Percentiles rank a stretch among this genome's conserved stretches.
Evolutionary conservation across 92 coral and sea anemone genomes (phyloP).

Genomic region (Plumapathes pennacea): DNA sequence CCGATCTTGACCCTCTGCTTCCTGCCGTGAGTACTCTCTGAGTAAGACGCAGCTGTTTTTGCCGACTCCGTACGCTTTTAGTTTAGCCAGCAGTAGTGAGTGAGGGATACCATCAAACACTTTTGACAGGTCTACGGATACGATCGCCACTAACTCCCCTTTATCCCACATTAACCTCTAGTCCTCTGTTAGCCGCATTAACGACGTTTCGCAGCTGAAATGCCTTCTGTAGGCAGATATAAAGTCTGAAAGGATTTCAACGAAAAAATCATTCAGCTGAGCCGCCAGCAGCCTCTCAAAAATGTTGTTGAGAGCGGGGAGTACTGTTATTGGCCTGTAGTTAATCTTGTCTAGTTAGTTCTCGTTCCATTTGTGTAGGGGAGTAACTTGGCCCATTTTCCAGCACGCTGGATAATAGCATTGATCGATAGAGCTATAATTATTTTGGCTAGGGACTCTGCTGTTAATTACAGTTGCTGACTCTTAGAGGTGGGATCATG

Average conservation of each 20-base stretch:
- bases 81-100: no score
- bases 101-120: no score
- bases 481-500: no score
- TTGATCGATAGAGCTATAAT: no score
- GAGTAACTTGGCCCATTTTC: no score
- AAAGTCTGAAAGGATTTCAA: conserved; percentile 22
- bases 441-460: no score
- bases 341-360: conserved; percentile 31
- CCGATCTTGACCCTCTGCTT: no score
- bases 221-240: conserved; percentile 27
- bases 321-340: conserved; percentile 47
- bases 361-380: conserved; percentile 1
- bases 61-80: neutral
- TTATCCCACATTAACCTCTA: conserved; percentile 14
- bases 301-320: conserved; percentile 37
- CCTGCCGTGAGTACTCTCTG: no score
- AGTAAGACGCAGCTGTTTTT: neutral
- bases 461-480: no score
- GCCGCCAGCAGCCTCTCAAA: conserved; percentile 28
- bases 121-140: no score
- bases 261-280: conserved; percentile 14
- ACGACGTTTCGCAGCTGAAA: conserved; percentile 22
- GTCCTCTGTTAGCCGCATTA: conserved; percentile 15
- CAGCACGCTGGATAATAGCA: no score
- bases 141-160: conserved; percentile 15